phyloP scores from a whole-genome alignment of 2,888 invertebrate species.

The Arrhopalites spinosus region DNA sequence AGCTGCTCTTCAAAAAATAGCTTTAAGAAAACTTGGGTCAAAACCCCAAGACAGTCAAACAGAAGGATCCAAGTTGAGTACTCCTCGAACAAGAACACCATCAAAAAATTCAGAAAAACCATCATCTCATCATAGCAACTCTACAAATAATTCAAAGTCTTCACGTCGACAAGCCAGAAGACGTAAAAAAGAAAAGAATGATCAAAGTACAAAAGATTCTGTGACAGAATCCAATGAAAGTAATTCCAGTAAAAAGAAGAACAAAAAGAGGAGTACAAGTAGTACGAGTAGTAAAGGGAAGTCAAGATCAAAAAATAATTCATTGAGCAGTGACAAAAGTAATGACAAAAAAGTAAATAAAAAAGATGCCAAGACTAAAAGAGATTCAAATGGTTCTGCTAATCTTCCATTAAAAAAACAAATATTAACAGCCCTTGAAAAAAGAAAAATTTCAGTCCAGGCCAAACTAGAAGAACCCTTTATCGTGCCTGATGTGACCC shows the following conservation, averaged over 20 bases:
- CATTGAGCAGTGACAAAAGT: no score
- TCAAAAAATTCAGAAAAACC: no score
- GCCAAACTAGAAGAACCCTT: slow-evolving; percentile 3
- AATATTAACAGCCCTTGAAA: slow-evolving; percentile 11
- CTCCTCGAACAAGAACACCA: background rate
- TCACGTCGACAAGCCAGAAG: background rate
- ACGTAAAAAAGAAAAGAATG: background rate
- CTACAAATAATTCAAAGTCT: background rate
- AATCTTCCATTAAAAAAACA: slow-evolving; percentile 1
- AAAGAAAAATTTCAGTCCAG: slow-evolving; percentile 12
- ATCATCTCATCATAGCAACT: no score
- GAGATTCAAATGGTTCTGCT: background rate
- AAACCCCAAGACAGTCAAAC: background rate
- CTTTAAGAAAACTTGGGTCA: background rate
- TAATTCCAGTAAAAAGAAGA: no score
- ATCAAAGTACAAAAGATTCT: background rate
- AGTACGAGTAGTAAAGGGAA: background rate
- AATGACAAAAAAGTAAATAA: background rate
- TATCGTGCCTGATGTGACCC: background rate
- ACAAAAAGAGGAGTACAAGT: background rate
- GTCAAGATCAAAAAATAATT: no score
- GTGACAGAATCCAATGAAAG: no score
- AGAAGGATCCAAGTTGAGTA: background rate
- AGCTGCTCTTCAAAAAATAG: slow-evolving; percentile 4
- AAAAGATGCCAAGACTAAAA: background rate